Evolutionary conservation across 1,140 invertebrate species (phyloP), one percentile per base, ranked within the genome.

Genomic region (Diorhabda sublineata): DNA sequence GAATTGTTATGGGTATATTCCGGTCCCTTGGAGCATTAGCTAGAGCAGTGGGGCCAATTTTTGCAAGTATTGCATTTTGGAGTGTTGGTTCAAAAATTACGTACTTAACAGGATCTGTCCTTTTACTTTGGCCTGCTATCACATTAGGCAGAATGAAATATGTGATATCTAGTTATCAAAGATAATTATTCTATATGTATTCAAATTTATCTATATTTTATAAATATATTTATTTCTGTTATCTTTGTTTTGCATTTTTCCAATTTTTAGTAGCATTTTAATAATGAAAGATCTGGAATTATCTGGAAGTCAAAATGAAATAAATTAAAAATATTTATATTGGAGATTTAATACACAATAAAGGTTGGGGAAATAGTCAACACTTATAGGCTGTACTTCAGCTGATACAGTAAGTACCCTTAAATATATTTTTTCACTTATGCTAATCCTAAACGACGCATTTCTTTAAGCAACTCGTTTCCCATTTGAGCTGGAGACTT

Each of bases 401-500:
- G 26, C 26, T 26, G 26, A 26, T 26, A 26, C 8, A 61, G 26
- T 61, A 61, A 41, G 42, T 26, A 9, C 42, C 3, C 43, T 26
- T n/a, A 9, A 42, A 9, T 26, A 26, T 26, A 26, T 26, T 26
- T 26, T 26, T 26, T 26, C 26, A 64, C 60, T 84, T 85, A 87
- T 65, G 85, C 85, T 75, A 90, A 85, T 75, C 86, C 86, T 77
- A 89, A 83, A 81, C 90, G 87, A 79, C 89, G 91, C 92, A 94
- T 94, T 84, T 92, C 93, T 86, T 97, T 93, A 69, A 91, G 83
- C 72, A 98, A 85, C 81, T 93, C 91, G 67, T 87, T 88, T 60
- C 97, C 97, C 92, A 99, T 95, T 85, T 98, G 94, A 71, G 97
- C 97, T 44, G 97, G 97, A 79, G 95, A 98, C 79, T 91, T 92